Base-by-base conservation (phyloP, 2,797 vertebrate genomes). In the Meriones psammophilus region DNA sequence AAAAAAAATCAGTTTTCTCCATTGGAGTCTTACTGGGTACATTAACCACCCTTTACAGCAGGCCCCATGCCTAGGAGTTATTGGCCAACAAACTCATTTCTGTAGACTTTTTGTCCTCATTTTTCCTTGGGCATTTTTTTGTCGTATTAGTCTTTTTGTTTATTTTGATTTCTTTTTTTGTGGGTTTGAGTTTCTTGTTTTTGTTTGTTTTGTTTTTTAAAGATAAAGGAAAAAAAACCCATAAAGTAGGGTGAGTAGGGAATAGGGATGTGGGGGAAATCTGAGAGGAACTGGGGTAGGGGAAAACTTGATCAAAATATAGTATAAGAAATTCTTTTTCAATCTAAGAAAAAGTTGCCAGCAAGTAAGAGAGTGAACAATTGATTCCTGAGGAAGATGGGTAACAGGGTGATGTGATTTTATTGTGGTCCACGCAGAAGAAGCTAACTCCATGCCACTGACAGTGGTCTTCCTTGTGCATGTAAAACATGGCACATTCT, bases 351-450 rank as follows among this genome's bases (percentile, higher is more conserved):
- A 20, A 30, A 36, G 14, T 46, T 46, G 62, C 64, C 39, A 46
- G 36, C 4, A 84, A 60, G 39, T 69, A 54, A 95, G 50, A 73
- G 78, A 28, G 46, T 33, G 71, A 86, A n/a, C 17, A n/a, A 26
- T 71, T 85, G 50, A 28, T 80, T 88, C 8, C 79, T 30, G 17
- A n/a, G 84, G 60, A 95, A 78, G 30, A 79, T 88, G 26, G 46
- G 46, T 14, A 88, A 30, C 15, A 77, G 33, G 86, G 33, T 81
- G 94, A 86, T 64, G 20, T 50, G 42, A n/a, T 96, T 79, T 95
- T 26, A 10, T 42, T 80, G 39, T 92, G 36, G 10, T 90, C 73
- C 85, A 13, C 30, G 83, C 50, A 62, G 54, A 73, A 93, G 58
- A 86, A 12, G 15, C 5, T 28, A 85, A 73, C 71, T 15, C 81